Base-by-base conservation (phyloP, 2,888 invertebrate genomes). In the Drosophila villosipedis region DNA sequence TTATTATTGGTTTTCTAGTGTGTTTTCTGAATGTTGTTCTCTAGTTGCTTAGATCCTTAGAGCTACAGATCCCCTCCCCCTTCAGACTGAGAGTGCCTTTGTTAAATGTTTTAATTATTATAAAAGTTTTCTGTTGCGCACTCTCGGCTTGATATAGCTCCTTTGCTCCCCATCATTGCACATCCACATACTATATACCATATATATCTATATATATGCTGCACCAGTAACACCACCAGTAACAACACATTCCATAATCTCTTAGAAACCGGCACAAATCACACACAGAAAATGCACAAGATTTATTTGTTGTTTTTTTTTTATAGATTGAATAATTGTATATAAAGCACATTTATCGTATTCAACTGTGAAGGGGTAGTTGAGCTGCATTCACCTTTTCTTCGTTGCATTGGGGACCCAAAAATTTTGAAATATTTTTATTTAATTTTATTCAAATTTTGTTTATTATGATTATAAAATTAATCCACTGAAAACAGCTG, bases 201-300 rank as follows among this genome's bases (percentile, higher is more conserved):
- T 43, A 43, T 43, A 22, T 39, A 9, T 39, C 9, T 35, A 12
- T 35, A 54, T 33, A 55, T 57, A 47, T 62, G 52, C 25, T 62
- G 68, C 76, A 77, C 78, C 60, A 59, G 57, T 68, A 65, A 53
- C 35, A 49, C 28, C 54, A 55, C 47, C 39, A 37, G 37, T 41
- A 41, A 61, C 54, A 57, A 74, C 52, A 76, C 77, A 64, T 50
- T 33, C n/a, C 73, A 66, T 12, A 12, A 28, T 39, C 57, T 47
- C 57, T 74, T 74, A 73, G 69, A 64, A 60, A 76, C 50, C 58
- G 37, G 76, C 78, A 72, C 79, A 79, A 72, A 52, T 47, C 64
- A 79, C 79, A 79, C 70, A 79, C 66, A 61, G 35, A 35, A 78
- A 72, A 61, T 65, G 80, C 79, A 79, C 76, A 68, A 68, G 2